These are phyloP conservation scores for Perca schrenkii DNA, from an alignment of 2,113 vertebrate species.

Conservation along the genomic window DNA sequence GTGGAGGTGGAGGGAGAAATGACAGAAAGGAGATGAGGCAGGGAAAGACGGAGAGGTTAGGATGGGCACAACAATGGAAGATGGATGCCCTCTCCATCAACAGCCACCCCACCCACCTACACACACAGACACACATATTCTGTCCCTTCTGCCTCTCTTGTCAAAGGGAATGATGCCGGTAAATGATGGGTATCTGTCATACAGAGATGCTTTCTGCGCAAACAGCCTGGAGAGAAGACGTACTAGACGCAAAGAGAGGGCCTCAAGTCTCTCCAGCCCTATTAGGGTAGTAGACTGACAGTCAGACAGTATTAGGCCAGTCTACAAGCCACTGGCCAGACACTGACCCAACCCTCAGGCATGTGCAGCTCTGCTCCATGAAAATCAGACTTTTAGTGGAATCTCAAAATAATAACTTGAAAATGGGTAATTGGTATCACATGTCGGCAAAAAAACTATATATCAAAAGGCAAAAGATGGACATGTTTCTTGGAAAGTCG, in stretches of 20 bases:
- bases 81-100: slow-evolving; percentile 39
- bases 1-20: slow-evolving; percentile 16
- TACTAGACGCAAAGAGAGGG: slow-evolving; percentile 58
- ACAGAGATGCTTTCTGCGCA: slow-evolving; percentile 40
- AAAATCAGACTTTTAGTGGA: slow-evolving; percentile 15
- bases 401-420: slow-evolving; percentile 18
- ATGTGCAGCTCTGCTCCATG: slow-evolving; percentile 26
- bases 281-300: slow-evolving; percentile 63
- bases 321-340: slow-evolving; percentile 48
- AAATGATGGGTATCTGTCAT: slow-evolving; percentile 73
- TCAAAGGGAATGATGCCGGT: slow-evolving; percentile 48
- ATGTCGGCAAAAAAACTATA: not conserved
- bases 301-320: slow-evolving; percentile 67
- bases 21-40: slow-evolving; percentile 36
- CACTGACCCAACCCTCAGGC: slow-evolving; percentile 62
- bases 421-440: not conserved
- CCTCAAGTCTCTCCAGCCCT: slow-evolving; percentile 57
- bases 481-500: slow-evolving; percentile 30
- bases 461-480: not conserved
- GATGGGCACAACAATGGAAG: slow-evolving; percentile 50
- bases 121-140: slow-evolving; percentile 7
- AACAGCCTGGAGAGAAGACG: slow-evolving; percentile 64
- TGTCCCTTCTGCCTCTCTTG: slow-evolving; percentile 38
- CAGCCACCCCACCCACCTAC: slow-evolving; percentile 24
- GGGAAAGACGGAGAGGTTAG: slow-evolving; percentile 22